Conservation (phyloP, 2,888 invertebrate genomes). For the Catocala nupta region DNA sequence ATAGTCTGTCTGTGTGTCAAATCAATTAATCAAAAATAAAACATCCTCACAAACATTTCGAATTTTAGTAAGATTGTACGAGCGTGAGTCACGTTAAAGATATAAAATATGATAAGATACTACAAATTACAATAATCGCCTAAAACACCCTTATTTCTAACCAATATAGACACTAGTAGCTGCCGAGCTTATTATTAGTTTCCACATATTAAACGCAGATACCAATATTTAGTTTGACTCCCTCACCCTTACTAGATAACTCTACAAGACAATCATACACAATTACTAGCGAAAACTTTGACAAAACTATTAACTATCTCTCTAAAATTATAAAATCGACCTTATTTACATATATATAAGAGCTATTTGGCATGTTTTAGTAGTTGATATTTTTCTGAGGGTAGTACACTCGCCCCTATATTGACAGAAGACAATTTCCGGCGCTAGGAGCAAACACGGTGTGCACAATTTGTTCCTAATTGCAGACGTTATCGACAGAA, state of each 20-base stretch:
- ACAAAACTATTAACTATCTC: slow-evolving; percentile 32
- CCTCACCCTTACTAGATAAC: slow-evolving; percentile 51
- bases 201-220: slow-evolving; percentile 52
- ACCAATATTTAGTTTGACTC: slow-evolving; percentile 60
- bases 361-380: slow-evolving; percentile 12
- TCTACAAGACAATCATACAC: slow-evolving; percentile 66
- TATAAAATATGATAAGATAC: slow-evolving; percentile 10
- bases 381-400: slow-evolving; percentile 22
- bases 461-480: slow-evolving; percentile 77
- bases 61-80: not conserved
- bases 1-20: too few relatives aligned
- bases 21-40: too few relatives aligned
- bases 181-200: slow-evolving; percentile 44
- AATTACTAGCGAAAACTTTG: slow-evolving; percentile 55
- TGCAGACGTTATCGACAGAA: slow-evolving; percentile 57
- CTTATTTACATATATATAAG: slow-evolving; percentile 28
- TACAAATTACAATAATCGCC: slow-evolving; percentile 4
- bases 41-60: too few relatives aligned
- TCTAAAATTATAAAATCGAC: slow-evolving; percentile 22
- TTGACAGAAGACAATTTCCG: slow-evolving; percentile 81
- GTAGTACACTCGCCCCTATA: slow-evolving; percentile 62
- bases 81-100: slow-evolving; percentile 2
- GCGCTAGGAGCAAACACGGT: slow-evolving; percentile 48
- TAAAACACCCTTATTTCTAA: slow-evolving; percentile 10
- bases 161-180: slow-evolving; percentile 18